Evolutionary conservation across 2,888 invertebrate genomes (phyloP).

Genomic region (Latrodectus hesperus): DNA sequence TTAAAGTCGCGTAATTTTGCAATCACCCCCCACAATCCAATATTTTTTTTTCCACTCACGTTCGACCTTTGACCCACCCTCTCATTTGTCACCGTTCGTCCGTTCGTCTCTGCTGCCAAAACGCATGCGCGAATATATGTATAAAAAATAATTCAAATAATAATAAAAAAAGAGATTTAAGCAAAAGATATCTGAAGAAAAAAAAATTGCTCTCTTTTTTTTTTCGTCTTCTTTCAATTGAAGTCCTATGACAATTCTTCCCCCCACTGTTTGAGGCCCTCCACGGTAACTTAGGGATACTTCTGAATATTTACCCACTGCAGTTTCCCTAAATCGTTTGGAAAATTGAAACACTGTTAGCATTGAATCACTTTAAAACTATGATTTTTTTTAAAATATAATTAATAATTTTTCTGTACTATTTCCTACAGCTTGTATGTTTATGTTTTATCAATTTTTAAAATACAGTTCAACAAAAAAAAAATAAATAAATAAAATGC

Average conservation of each 20-base stretch:
- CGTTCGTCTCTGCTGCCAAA: slow-evolving; percentile 5
- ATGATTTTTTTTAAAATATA: too few species aligned
- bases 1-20: background rate
- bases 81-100: slow-evolving; percentile 43
- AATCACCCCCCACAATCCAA: background rate
- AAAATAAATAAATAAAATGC: too few species aligned
- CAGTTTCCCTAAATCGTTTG: too few species aligned
- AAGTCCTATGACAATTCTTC: background rate
- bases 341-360: too few species aligned
- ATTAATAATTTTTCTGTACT: too few species aligned
- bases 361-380: too few species aligned
- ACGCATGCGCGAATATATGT: background rate
- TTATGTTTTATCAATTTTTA: too few species aligned
- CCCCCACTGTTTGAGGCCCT: background rate
- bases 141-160: background rate
- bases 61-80: slow-evolving; percentile 46
- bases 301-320: too few species aligned
- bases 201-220: background rate
- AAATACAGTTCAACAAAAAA: too few species aligned
- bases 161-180: background rate
- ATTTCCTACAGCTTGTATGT: too few species aligned
- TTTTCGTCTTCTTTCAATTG: background rate
- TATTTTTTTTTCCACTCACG: slow-evolving; percentile 3
- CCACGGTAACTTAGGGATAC: background rate
- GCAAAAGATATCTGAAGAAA: too few species aligned